These are phyloP conservation scores for Hippocampus guttulatus DNA, from an alignment of 2,113 vertebrate species.

Conservation along the genomic window DNA sequence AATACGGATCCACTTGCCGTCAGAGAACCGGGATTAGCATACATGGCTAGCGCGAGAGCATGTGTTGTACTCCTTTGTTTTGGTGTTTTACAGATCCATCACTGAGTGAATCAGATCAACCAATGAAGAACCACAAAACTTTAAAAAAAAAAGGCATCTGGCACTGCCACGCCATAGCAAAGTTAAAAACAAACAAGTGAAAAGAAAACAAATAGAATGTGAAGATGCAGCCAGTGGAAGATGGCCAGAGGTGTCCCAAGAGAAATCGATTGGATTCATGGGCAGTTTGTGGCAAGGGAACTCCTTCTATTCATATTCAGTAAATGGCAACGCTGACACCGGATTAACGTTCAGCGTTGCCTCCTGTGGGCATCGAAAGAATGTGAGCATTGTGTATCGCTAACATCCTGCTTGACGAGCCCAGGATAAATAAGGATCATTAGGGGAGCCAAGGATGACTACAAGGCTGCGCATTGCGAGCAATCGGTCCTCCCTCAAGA, in stretches of 20 bases:
- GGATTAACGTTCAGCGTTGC: neutral
- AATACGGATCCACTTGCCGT: too few relatives aligned
- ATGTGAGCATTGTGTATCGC: slow-evolving; percentile 7
- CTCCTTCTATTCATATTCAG: too few relatives aligned
- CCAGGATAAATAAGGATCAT: slow-evolving; percentile 55
- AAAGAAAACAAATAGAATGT: too few relatives aligned
- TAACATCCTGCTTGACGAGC: slow-evolving; percentile 23
- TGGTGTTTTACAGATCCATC: neutral
- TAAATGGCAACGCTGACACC: neutral
- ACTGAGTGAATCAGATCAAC: neutral
- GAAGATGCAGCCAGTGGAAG: neutral
- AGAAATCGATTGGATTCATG: neutral
- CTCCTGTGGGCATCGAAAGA: neutral
- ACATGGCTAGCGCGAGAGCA: too few relatives aligned
- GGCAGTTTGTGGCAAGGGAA: neutral
- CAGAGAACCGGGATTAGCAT: too few relatives aligned
- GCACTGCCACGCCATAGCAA: too few relatives aligned
- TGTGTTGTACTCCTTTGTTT: neutral
- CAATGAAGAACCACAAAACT: neutral
- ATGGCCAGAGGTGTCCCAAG: neutral
- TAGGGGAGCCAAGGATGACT: slow-evolving; percentile 45
- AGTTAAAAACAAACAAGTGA: neutral
- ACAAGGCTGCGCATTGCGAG: slow-evolving; percentile 37
- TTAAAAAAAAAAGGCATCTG: neutral
- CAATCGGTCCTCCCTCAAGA: slow-evolving; percentile 39